Conservation (phyloP, 2,888 invertebrate species). For the Lepeophtheirus nordmannii region DNA sequence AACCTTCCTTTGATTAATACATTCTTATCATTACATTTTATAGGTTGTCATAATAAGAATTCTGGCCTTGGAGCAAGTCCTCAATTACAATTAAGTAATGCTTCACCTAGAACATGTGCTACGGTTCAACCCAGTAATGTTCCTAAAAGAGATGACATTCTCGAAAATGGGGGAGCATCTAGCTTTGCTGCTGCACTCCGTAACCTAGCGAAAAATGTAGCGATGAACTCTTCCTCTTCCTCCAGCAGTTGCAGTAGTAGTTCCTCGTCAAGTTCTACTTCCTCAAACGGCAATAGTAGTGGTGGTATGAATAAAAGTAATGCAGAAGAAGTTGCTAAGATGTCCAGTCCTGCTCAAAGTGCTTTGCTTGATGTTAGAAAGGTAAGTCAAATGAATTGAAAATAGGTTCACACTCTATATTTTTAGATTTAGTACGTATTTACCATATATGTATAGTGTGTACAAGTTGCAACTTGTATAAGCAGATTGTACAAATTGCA, state of each 20-base stretch:
- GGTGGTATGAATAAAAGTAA: too few species aligned
- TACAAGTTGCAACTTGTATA: too few species aligned
- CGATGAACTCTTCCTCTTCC: neutral
- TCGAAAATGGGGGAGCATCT: conserved; percentile 33
- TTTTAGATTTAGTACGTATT: too few species aligned
- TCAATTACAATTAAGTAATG: too few species aligned
- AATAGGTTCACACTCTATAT: too few species aligned
- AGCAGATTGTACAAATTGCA: too few species aligned
- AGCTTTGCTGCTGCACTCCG: conserved; percentile 37
- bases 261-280: too few species aligned
- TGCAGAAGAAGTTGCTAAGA: neutral
- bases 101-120: neutral
- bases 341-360: neutral
- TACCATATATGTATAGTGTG: too few species aligned
- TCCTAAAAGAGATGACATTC: neutral
- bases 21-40: neutral
- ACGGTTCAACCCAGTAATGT: neutral
- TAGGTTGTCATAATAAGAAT: neutral
- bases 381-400: neutral
- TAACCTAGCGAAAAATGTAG: conserved; percentile 35
- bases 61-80: too few species aligned
- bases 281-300: too few species aligned
- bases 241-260: too few species aligned
- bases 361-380: neutral
- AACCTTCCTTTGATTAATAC: too few species aligned